Evolutionary conservation across 2,113 vertebrate species (phyloP), one percentile per base, ranked within the genome.

Genomic region (Cebidichthys violaceus): DNA sequence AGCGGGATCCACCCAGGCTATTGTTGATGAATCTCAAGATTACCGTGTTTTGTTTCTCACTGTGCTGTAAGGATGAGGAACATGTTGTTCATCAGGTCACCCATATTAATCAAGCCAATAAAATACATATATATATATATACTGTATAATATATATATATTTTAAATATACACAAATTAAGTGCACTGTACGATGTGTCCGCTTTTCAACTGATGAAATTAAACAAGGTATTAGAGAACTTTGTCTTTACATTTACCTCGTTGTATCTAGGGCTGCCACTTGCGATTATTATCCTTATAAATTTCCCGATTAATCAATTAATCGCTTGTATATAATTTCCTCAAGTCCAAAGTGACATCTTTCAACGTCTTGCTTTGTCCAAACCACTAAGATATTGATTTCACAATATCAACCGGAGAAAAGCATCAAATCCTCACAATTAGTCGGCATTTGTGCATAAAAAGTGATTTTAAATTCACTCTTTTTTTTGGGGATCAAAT

Each of bases 61-160:
- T 9, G 1, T 4, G 15, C 24, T 9, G 11, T 2, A 54, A 55
- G 22, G n/a, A 62, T 10, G 24, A 15, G 35, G 64, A 69, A 62
- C 47, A 59, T 57, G 43, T 67, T 39, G 31, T 45, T 70, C 67
- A 70, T 73, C 31, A 77, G 13, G 41, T 74, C 55, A 9, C 2
- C 35, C 0, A 20, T 27, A n/a, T 31, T 9, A 29, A 22, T 60
- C 20, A 41, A 4, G 9, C 14, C 17, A 13, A 39, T 57, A 11
- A 39, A 2, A 27, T 37, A 1, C 6, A 55, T 8, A 24, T 11
- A 0, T 20, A 39, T 54, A 11, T 57, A 33, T 4, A 33, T 33
- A 6, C n/a, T 33, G 1, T 33, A 33, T 33, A 33, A 50, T 20
- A 8, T 7, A 1, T 37, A 9, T 9, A 24, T 55, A 17, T 61